phyloP scores from a whole-genome alignment of 2,113 vertebrate species.

The Tinamus guttatus region DNA sequence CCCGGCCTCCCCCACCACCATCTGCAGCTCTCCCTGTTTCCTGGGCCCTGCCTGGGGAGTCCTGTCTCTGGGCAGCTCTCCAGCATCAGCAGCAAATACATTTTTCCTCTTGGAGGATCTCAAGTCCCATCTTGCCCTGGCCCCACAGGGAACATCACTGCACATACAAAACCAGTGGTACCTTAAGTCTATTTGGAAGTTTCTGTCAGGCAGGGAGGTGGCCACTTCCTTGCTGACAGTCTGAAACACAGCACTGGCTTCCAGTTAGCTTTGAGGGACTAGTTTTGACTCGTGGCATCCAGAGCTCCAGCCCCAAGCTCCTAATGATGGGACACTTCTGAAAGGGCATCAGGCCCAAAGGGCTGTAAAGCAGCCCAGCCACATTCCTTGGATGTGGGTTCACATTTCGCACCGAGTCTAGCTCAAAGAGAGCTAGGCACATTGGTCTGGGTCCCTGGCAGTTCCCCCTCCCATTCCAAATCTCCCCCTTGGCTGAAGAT shows the following conservation, averaged over 20 bases:
- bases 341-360: no score
- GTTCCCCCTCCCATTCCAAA: not conserved
- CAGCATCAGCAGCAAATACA: not conserved
- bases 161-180: not conserved
- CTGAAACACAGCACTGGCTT: not conserved
- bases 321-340: not conserved
- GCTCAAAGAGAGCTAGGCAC: not conserved
- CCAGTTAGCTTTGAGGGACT: not conserved
- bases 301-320: not conserved
- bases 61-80: no score
- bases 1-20: not conserved
- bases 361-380: no score
- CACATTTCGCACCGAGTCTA: not conserved
- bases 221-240: not conserved
- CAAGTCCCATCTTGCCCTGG: not conserved
- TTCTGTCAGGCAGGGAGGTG: not conserved
- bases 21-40: not conserved
- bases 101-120: not conserved
- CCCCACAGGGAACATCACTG: not conserved
- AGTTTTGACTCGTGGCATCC: not conserved
- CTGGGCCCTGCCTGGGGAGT: no score
- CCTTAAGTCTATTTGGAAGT: not conserved
- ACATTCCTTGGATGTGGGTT: not conserved
- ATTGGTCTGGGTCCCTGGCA: fast-evolving
- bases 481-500: not conserved